Conservation (phyloP, 2,113 vertebrate species). For the Phylloscopus trochiloides region DNA sequence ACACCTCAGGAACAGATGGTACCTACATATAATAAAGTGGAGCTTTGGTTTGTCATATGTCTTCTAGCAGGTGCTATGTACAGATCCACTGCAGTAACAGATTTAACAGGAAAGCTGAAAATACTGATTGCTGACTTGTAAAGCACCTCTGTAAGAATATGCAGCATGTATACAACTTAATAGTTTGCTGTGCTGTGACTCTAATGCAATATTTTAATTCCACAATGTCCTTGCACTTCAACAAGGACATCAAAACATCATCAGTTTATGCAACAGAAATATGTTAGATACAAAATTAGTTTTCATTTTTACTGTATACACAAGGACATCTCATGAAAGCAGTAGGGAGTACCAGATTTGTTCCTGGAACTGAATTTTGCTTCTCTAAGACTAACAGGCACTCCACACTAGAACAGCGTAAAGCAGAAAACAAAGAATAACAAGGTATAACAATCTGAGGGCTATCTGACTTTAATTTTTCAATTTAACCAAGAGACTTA, state of each 20-base stretch:
- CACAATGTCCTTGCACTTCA: not conserved
- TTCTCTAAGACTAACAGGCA: not conserved
- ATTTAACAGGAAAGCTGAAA: conserved; percentile 6
- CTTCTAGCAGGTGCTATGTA: not conserved
- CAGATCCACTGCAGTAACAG: not conserved
- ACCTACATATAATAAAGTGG: not conserved
- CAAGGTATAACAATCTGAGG: not conserved
- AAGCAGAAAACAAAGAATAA: not conserved
- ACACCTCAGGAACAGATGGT: not conserved
- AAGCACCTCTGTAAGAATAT: conserved; percentile 18
- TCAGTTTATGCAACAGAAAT: not conserved
- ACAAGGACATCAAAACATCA: not conserved
- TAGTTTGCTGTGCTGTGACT: conserved; percentile 17
- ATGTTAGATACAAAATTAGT: not conserved
- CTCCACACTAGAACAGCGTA: not conserved
- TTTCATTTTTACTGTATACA: not conserved
- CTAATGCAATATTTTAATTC: conserved; percentile 17
- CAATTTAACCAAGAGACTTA: not conserved
- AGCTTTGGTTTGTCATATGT: not conserved
- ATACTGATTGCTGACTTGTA: conserved; percentile 18
- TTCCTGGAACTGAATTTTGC: not conserved
- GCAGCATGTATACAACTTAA: not conserved
- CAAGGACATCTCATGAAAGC: conserved; percentile 12
- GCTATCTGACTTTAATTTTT: not conserved
- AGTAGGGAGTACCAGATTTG: not conserved